phyloP scores from a whole-genome alignment of 2,888 invertebrate genomes.

The Syritta pipiens region DNA sequence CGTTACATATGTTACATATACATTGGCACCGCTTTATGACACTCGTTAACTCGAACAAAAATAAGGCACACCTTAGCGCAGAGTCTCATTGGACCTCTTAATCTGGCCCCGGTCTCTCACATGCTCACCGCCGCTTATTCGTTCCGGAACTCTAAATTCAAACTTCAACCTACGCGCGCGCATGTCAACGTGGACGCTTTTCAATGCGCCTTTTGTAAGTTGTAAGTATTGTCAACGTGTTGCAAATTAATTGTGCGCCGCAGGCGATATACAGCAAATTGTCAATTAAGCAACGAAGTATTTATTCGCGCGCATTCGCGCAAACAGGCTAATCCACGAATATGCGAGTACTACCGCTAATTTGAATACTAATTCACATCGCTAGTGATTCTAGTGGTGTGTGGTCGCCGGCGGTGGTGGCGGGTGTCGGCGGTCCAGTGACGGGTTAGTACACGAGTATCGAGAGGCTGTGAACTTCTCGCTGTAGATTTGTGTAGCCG shows the following conservation, averaged over 20 bases:
- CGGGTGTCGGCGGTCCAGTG: too few relatives aligned
- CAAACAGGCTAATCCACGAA: constrained; percentile 36
- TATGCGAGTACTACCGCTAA: constrained; percentile 48
- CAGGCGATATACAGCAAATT: constrained; percentile 63
- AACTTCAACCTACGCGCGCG: constrained; percentile 51
- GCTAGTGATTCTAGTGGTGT: constrained; percentile 1
- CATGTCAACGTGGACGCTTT: not conserved
- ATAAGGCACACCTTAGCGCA: constrained; percentile 11
- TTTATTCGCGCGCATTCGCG: constrained; percentile 50
- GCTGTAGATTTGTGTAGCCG: constrained; percentile 15
- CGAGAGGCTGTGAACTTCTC: not conserved
- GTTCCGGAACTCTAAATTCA: constrained; percentile 39
- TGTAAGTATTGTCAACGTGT: constrained; percentile 59
- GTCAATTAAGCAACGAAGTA: constrained; percentile 64
- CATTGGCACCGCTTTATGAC: not conserved
- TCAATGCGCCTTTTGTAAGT: constrained; percentile 14
- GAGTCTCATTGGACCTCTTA: not conserved
- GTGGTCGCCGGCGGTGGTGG: constrained; percentile 4
- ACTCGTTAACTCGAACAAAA: constrained; percentile 2
- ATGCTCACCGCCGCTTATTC: not conserved
- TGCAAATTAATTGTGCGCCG: constrained; percentile 66
- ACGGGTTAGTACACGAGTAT: too few relatives aligned
- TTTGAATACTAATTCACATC: constrained; percentile 61
- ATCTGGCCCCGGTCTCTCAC: not conserved
- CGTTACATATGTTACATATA: constrained; percentile 5